Evolutionary conservation across 2,888 invertebrate species (phyloP).

Genomic region (Micoletzkya japonica): DNA sequence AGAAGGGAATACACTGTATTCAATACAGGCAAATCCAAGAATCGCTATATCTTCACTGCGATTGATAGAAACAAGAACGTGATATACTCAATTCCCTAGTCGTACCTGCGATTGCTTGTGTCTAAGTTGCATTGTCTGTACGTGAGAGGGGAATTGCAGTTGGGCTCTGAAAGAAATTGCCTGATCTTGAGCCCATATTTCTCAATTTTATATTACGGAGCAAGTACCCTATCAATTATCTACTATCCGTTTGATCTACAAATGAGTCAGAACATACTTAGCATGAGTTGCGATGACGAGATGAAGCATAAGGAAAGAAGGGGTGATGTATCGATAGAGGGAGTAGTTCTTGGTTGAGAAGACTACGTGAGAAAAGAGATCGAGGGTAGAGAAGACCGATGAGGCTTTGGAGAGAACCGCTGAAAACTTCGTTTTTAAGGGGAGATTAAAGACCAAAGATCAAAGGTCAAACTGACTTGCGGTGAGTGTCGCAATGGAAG

Average conservation of each 20-base stretch:
- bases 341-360: constrained; percentile 34
- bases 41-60: too few species aligned
- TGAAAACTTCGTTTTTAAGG: not conserved
- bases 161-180: not conserved
- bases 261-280: constrained; percentile 28
- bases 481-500: constrained; percentile 4
- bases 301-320: constrained; percentile 42
- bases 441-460: not conserved
- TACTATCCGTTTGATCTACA: not conserved
- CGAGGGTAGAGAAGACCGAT: constrained; percentile 2
- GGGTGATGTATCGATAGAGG: constrained; percentile 38
- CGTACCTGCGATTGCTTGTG: constrained; percentile 9
- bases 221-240: not conserved
- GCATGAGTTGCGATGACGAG: constrained; percentile 44
- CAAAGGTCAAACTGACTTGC: not conserved
- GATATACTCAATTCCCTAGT: not conserved
- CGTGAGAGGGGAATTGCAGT: constrained; percentile 6
- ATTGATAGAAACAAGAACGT: not conserved
- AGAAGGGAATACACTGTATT: not conserved
- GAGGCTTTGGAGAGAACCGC: not conserved
- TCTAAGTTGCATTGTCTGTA: constrained; percentile 2
- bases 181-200: not conserved
- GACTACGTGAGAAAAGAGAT: not conserved
- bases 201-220: not conserved
- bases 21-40: not conserved